phyloP scores from a whole-genome alignment of 2,888 invertebrate genomes.

The Leptopterna dolabrata region DNA sequence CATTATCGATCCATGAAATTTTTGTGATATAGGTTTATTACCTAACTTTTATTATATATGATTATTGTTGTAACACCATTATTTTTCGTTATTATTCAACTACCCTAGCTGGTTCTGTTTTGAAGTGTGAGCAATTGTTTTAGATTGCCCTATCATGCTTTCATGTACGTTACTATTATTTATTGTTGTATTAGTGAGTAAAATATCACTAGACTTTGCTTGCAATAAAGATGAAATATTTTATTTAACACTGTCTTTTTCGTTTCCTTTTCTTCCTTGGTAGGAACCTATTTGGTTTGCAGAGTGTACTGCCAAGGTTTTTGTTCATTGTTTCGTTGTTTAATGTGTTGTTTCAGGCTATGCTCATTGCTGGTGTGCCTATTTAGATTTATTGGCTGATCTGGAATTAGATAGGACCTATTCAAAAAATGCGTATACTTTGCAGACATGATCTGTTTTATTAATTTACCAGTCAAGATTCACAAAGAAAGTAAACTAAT shows the following conservation, averaged over 20 bases:
- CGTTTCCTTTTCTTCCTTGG: background rate
- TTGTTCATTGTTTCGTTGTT: no score
- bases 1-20: background rate
- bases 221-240: slow-evolving; percentile 29
- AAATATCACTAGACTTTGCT: slow-evolving; percentile 7
- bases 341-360: no score
- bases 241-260: background rate
- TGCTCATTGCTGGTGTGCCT: no score
- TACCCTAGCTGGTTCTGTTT: background rate
- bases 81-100: background rate
- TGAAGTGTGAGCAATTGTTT: background rate
- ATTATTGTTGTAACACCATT: background rate
- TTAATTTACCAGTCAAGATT: no score
- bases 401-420: no score
- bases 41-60: background rate
- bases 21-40: slow-evolving; percentile 11
- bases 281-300: no score
- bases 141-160: slow-evolving; percentile 1
- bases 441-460: no score
- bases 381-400: no score
- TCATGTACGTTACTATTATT: background rate
- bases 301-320: no score
- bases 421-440: no score
- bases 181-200: slow-evolving; percentile 25
- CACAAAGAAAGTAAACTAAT: no score